Percentiles rank a stretch among this genome's conserved stretches.
Evolutionary conservation across 2,888 invertebrate species (phyloP).

Genomic region (Agrilus biguttatus): DNA sequence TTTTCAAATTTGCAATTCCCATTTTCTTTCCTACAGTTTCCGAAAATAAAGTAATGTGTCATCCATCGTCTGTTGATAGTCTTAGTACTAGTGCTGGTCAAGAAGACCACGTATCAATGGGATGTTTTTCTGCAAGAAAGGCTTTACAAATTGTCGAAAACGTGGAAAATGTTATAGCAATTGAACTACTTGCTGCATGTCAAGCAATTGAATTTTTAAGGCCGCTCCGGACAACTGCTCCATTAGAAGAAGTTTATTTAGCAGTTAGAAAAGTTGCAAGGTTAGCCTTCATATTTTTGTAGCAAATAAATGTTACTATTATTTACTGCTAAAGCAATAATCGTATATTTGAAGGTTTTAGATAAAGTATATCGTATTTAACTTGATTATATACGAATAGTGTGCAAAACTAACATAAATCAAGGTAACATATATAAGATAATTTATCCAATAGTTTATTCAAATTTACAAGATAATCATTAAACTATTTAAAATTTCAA

Average conservation of each 20-base stretch:
- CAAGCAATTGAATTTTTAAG: conserved; percentile 53
- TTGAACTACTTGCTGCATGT: conserved; percentile 49
- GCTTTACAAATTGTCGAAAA: conserved; percentile 38
- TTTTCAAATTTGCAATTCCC: too few relatives aligned
- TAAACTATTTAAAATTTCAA: too few relatives aligned
- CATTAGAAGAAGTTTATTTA: conserved; percentile 47
- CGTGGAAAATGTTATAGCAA: conserved; percentile 45
- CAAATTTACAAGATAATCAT: too few relatives aligned
- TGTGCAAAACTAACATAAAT: too few relatives aligned
- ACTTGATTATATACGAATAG: too few relatives aligned
- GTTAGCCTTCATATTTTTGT: conserved; percentile 14
- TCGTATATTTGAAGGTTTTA: too few relatives aligned
- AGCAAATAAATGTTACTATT: too few relatives aligned
- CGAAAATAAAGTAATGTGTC: conserved; percentile 53
- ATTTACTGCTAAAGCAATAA: too few relatives aligned
- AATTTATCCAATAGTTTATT: too few relatives aligned
- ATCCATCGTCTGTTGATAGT: conserved; percentile 51
- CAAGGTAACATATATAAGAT: too few relatives aligned
- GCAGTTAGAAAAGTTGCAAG: conserved; percentile 38
- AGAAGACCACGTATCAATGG: conserved; percentile 59
- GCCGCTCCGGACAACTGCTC: conserved; percentile 45
- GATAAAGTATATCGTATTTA: too few relatives aligned
- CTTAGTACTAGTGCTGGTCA: conserved; percentile 50
- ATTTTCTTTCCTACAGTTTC: conserved; percentile 35
- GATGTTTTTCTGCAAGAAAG: conserved; percentile 49